Evolutionary conservation across 2,113 vertebrate species (phyloP).

Genomic region (Chauna torquata): DNA sequence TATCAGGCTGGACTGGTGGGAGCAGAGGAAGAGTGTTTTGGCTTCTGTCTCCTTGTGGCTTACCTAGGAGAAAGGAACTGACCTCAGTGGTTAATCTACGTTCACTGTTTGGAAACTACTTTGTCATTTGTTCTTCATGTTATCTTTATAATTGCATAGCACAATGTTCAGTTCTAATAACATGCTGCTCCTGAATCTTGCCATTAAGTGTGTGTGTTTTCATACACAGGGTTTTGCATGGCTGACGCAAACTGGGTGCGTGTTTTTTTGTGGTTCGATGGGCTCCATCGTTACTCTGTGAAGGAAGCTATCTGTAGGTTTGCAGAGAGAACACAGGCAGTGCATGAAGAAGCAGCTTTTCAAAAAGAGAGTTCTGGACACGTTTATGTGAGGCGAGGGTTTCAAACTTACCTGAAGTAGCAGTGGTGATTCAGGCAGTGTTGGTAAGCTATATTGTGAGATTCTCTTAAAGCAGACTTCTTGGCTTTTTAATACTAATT

Average conservation of each 20-base stretch:
- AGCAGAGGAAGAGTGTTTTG: fast-evolving
- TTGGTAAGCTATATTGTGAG: neutral
- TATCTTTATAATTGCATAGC: neutral
- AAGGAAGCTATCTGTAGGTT: neutral
- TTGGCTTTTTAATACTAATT: neutral
- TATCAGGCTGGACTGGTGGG: neutral
- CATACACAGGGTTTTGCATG: too few species aligned
- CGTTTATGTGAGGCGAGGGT: neutral
- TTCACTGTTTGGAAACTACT: neutral
- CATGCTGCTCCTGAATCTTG: neutral
- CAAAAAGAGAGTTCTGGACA: neutral
- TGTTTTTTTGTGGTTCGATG: fast-evolving
- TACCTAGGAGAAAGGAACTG: neutral
- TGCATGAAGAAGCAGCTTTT: neutral
- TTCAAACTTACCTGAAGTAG: neutral
- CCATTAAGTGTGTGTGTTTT: fast-evolving
- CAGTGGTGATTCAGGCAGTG: neutral
- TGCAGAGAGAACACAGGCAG: neutral
- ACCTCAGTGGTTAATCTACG: neutral
- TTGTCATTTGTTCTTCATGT: neutral
- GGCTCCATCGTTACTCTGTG: fast-evolving
- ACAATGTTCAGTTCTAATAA: neutral
- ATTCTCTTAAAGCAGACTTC: neutral
- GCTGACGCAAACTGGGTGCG: neutral
- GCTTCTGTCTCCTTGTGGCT: neutral